These are phyloP conservation scores for Pangasius macronema DNA, from an alignment of 2,797 vertebrate genomes.

Conservation along the genomic window DNA sequence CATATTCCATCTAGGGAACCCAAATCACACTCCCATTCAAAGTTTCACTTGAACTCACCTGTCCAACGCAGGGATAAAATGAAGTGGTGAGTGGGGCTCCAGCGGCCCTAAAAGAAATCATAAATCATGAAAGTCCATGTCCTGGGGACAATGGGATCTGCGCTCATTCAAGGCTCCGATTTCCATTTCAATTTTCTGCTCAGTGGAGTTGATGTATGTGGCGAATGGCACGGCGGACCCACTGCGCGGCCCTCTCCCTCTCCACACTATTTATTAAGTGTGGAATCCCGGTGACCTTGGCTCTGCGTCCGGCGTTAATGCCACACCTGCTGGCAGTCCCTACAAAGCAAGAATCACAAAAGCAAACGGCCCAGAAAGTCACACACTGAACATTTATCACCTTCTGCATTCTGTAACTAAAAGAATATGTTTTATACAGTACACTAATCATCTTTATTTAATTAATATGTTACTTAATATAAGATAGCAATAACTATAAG, in stretches of 20 bases:
- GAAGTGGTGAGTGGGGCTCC: conserved; percentile 63
- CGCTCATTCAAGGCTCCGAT: conserved; percentile 79
- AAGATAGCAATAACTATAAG: conserved; percentile 17
- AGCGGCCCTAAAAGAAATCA: conserved; percentile 77
- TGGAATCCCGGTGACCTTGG: conserved; percentile 70
- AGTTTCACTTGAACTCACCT: conserved; percentile 56
- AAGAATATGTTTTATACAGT: conserved; percentile 5
- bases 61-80: conserved; percentile 51
- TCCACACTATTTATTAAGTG: conserved; percentile 68
- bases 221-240: conserved; percentile 68
- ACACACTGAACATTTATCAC: conserved; percentile 27
- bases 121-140: conserved; percentile 76
- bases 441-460: background rate
- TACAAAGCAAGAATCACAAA: conserved; percentile 48
- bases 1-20: conserved; percentile 42
- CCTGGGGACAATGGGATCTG: conserved; percentile 73
- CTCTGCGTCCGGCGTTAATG: conserved; percentile 40
- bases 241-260: conserved; percentile 56
- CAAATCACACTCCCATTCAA: conserved; percentile 43
- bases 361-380: conserved; percentile 33
- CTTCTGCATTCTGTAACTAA: background rate
- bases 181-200: conserved; percentile 85
- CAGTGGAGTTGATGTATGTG: conserved; percentile 81
- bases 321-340: conserved; percentile 55
- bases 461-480: background rate